These are phyloP conservation scores for Arctia plantaginis DNA, from an alignment of 2,888 invertebrate species.

Conservation along the genomic window DNA sequence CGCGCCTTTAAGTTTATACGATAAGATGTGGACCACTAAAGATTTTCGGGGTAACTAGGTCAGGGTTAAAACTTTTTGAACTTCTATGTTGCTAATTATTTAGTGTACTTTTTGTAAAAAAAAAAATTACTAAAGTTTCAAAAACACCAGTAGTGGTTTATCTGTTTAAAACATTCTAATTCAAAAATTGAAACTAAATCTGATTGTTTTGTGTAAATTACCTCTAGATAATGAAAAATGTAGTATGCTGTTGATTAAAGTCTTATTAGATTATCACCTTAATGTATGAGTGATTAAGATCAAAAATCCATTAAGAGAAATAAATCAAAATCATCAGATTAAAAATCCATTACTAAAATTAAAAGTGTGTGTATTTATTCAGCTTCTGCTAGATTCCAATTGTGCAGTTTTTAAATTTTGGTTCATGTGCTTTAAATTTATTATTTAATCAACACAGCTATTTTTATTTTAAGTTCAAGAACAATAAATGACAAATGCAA, in stretches of 20 bases:
- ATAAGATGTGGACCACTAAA: conserved; percentile 15
- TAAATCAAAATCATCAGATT: background rate
- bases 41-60: conserved; percentile 41
- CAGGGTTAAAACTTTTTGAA: conserved; percentile 28
- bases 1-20: background rate
- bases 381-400: too few relatives aligned
- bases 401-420: too few relatives aligned
- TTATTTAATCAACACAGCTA: too few relatives aligned
- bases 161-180: background rate
- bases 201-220: background rate
- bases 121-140: background rate
- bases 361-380: too few relatives aligned
- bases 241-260: background rate
- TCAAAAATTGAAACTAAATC: background rate
- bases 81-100: background rate
- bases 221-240: too few relatives aligned
- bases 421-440: too few relatives aligned
- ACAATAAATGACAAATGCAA: background rate
- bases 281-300: too few relatives aligned
- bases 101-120: background rate
- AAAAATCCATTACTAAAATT: background rate
- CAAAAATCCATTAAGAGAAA: background rate
- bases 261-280: background rate
- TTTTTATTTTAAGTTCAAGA: background rate
- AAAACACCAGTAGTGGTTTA: background rate